phyloP scores from a whole-genome alignment of 2,888 invertebrate species.

The Bombyx huttoni region DNA sequence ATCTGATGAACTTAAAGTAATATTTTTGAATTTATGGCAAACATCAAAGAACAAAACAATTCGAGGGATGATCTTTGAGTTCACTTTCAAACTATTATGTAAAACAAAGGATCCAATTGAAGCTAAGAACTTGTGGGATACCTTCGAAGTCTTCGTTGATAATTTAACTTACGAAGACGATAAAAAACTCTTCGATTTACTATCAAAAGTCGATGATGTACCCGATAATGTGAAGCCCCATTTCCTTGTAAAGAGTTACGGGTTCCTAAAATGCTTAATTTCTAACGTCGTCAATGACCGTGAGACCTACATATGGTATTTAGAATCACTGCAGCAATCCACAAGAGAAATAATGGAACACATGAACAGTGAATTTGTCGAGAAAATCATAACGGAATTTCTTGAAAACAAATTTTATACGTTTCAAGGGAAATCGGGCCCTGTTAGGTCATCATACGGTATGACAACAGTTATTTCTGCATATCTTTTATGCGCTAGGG shows the following conservation, averaged over 20 bases:
- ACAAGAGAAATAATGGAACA: constrained; percentile 28
- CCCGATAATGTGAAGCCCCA: constrained; percentile 24
- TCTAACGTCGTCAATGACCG: constrained; percentile 15
- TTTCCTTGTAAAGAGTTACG: constrained; percentile 34
- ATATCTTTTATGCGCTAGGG: constrained; percentile 25
- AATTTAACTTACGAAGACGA: constrained; percentile 38
- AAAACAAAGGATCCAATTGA: constrained; percentile 26
- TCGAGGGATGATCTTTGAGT: constrained; percentile 35
- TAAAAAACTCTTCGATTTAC: constrained; percentile 29
- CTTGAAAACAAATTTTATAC: constrained; percentile 21
- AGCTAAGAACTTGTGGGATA: constrained; percentile 24
- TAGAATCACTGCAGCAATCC: constrained; percentile 16
- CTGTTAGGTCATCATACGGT: constrained; percentile 5
- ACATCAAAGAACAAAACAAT: constrained; percentile 37
- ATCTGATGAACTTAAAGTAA: constrained; percentile 20
- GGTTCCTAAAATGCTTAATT: constrained; percentile 26
- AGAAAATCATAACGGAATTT: constrained; percentile 24
- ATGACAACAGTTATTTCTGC: constrained; percentile 24
- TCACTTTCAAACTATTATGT: constrained; percentile 28
- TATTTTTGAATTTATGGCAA: constrained; percentile 34
- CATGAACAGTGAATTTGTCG: constrained; percentile 27
- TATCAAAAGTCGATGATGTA: constrained; percentile 21
- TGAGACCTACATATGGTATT: constrained; percentile 11
- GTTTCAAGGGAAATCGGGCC: constrained; percentile 4
- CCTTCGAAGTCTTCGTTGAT: constrained; percentile 35